Conservation (phyloP, 92 coral and sea anemone species). For the Montipora capitata region DNA sequence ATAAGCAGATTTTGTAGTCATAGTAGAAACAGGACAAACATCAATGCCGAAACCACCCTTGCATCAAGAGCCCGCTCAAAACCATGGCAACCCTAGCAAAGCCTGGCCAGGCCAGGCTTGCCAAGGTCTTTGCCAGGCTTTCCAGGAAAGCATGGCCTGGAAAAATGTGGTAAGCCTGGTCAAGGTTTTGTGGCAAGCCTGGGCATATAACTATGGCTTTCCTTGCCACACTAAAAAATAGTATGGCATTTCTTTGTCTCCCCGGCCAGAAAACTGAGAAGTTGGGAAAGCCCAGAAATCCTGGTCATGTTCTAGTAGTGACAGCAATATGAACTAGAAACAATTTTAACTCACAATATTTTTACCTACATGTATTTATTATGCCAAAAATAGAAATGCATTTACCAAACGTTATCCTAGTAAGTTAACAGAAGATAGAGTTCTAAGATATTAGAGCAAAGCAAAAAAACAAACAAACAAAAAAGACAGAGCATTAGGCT, state of each 20-base stretch:
- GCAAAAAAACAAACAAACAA: no score
- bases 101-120: slow-evolving; percentile 29
- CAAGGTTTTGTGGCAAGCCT: background rate
- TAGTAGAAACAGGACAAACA: no score
- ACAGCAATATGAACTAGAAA: no score
- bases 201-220: background rate
- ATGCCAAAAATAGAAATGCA: no score
- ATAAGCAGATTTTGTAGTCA: no score
- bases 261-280: background rate
- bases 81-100: slow-evolving; percentile 21
- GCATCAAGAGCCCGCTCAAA: slow-evolving; percentile 35
- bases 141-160: slow-evolving; percentile 12
- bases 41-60: background rate
- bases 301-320: background rate
- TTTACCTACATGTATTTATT: no score
- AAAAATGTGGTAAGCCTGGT: slow-evolving; percentile 6
- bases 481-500: no score
- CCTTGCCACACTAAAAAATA: background rate
- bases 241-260: background rate
- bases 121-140: slow-evolving; percentile 3
- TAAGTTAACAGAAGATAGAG: no score
- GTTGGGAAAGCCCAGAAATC: background rate
- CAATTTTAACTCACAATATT: no score
- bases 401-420: no score
- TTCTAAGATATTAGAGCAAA: no score